phyloP scores from a whole-genome alignment of 53 echinoderm and acorn worm species.

The Antedon mediterranea region DNA sequence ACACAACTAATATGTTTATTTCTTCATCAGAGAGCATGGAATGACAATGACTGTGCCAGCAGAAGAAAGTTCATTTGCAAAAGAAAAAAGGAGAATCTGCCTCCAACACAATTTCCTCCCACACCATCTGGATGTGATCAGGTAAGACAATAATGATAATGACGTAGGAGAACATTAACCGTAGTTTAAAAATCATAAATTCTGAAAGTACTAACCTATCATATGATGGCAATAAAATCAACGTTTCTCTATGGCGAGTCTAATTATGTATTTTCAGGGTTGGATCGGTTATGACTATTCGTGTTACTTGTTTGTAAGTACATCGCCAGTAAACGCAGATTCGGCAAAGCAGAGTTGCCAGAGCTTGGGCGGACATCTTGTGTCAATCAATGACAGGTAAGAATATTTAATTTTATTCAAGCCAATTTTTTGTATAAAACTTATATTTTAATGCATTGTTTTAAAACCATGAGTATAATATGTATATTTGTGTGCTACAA shows the following conservation, averaged over 20 bases:
- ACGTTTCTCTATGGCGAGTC: too few species aligned
- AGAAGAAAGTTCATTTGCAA: conserved; percentile 53
- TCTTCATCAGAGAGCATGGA: conserved; percentile 45
- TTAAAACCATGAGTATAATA: too few species aligned
- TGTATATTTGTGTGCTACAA: too few species aligned
- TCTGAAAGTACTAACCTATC: too few species aligned
- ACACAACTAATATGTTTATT: neutral
- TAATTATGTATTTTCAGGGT: conserved; percentile 56
- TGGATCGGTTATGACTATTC: conserved; percentile 63
- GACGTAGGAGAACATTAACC: too few species aligned
- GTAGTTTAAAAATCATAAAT: too few species aligned
- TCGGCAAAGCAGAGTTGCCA: conserved; percentile 7
- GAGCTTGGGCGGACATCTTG: conserved; percentile 10
- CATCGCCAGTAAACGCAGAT: neutral
- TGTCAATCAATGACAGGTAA: conserved; percentile 19
- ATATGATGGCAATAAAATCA: too few species aligned
- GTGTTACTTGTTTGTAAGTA: conserved; percentile 45
- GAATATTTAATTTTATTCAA: neutral
- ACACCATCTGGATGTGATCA: conserved; percentile 51
- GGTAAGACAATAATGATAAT: conserved; percentile 35
- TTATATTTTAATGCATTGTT: too few species aligned
- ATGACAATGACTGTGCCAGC: conserved; percentile 37
- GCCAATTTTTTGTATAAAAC: too few species aligned
- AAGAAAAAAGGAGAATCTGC: conserved; percentile 35
- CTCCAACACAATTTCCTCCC: conserved; percentile 34